Base-by-base conservation (phyloP, 23 tunicate species). In the Styela clava region DNA sequence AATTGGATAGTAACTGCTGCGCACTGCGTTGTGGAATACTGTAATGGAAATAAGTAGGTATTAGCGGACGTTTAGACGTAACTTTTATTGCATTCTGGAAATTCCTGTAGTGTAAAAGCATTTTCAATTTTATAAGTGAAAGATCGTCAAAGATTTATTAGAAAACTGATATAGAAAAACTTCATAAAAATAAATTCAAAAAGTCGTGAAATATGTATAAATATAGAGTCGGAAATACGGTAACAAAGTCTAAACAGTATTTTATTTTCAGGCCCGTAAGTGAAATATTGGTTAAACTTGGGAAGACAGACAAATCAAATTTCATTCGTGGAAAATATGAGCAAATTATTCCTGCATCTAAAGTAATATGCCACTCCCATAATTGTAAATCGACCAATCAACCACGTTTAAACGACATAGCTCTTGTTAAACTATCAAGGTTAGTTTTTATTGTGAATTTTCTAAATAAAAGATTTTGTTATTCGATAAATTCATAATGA, bases 1-100 rank as follows among this genome's bases (percentile, higher is more conserved):
- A 37, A 70, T 36, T 95, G 99, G 99, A 91, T 95, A 2, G 65
- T 89, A 51, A 95, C 99, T 0, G 99, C 99, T 0, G 99, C 99
- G 2, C 99, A 95, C 74, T 95, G 99, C 74, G 86, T 90, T 68
- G 71, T 79, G 7, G 94, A 86, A 16, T 89, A 86, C 67, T 95
- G 99, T 36, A 33, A 85, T 20, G 68, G 81, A 16, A 26, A 67
- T 24, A 88, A 81, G 94, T 93, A 67, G 21, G 81, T 20, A 30
- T 22, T 16, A 19, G 37, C 1, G 16, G 74, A 19, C 74, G n/a
- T n/a, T n/a, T n/a, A n/a, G n/a, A n/a, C n/a, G n/a, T n/a, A n/a
- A n/a, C n/a, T n/a, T n/a, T n/a, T n/a, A n/a, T n/a, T n/a, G n/a
- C n/a, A n/a, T n/a, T n/a, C n/a, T n/a, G n/a, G n/a, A n/a, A n/a